phyloP scores from a whole-genome alignment of 2,797 vertebrate species.

The Cossypha niveicapilla region DNA sequence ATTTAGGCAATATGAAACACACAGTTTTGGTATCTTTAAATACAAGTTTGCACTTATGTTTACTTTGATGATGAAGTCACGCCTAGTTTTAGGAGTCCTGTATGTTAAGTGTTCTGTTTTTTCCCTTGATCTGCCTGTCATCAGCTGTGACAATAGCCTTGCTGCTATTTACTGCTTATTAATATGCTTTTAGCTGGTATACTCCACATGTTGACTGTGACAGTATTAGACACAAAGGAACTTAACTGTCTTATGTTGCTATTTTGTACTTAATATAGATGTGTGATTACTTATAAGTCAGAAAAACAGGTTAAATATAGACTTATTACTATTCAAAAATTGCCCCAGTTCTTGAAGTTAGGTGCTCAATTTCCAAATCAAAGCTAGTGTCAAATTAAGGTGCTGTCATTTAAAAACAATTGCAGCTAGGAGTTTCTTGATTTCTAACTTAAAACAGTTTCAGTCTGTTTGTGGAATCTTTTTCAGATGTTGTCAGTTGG shows the following conservation, averaged over 20 bases:
- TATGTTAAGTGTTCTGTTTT: background rate
- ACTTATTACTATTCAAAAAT: slow-evolving; percentile 6
- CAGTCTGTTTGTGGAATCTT: background rate
- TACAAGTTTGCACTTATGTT: background rate
- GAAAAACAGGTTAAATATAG: slow-evolving; percentile 17
- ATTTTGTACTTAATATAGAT: background rate
- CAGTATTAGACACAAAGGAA: background rate
- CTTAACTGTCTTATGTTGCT: background rate
- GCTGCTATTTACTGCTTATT: background rate
- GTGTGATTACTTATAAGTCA: background rate
- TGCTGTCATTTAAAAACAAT: background rate
- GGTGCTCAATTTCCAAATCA: background rate
- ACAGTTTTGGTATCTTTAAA: background rate
- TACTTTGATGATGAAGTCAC: background rate
- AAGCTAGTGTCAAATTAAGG: background rate
- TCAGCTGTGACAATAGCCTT: background rate
- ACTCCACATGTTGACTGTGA: background rate
- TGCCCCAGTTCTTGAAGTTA: background rate
- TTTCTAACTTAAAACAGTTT: background rate
- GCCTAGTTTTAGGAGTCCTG: background rate
- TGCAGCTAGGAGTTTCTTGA: background rate
- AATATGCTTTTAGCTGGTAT: background rate
- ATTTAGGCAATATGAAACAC: background rate
- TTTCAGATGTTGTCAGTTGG: slow-evolving; percentile 92
- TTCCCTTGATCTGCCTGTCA: background rate